Evolutionary conservation across 2,113 vertebrate species (phyloP).

Genomic region (Aphyosemion australe): DNA sequence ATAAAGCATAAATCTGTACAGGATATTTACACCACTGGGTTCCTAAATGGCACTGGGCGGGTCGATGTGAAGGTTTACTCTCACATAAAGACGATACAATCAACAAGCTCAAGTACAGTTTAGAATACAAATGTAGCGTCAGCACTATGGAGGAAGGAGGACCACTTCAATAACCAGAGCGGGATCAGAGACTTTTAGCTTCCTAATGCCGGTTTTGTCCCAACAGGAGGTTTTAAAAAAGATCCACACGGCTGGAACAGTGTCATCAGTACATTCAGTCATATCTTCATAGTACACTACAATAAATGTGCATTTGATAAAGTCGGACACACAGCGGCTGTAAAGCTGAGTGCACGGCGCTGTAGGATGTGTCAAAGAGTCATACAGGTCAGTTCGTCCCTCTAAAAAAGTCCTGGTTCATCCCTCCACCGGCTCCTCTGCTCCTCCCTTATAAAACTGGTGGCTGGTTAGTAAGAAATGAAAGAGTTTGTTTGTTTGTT

Average conservation of each 20-base stretch:
- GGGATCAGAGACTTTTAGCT: slow-evolving; percentile 79
- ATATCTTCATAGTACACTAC: slow-evolving; percentile 86
- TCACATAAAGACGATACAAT: slow-evolving; percentile 96
- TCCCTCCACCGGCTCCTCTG: slow-evolving; percentile 1
- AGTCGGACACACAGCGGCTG: slow-evolving; percentile 69
- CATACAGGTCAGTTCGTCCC: slow-evolving; percentile 14
- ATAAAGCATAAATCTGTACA: slow-evolving; percentile 92
- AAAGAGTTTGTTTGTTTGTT: slow-evolving; percentile 81
- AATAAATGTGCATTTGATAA: slow-evolving; percentile 86
- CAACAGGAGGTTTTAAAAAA: slow-evolving; percentile 32
- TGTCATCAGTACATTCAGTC: slow-evolving; percentile 92
- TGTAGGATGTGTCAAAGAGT: slow-evolving; percentile 18
- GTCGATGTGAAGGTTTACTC: slow-evolving; percentile 84
- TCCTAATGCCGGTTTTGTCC: slow-evolving; percentile 60
- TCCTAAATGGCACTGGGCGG: slow-evolving; percentile 87
- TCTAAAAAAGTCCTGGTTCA: slow-evolving; percentile 20
- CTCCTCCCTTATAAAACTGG: slow-evolving; percentile 82
- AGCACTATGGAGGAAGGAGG: slow-evolving; percentile 77
- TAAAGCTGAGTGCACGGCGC: slow-evolving; percentile 18
- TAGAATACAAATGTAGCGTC: slow-evolving; percentile 83
- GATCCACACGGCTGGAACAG: slow-evolving; percentile 41
- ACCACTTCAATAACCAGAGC: slow-evolving; percentile 79
- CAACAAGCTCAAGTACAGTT: slow-evolving; percentile 94
- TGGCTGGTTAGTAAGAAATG: slow-evolving; percentile 89
- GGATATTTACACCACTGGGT: slow-evolving; percentile 94